Base-by-base conservation (phyloP, 1,140 invertebrate genomes). In the Bombus confusus region DNA sequence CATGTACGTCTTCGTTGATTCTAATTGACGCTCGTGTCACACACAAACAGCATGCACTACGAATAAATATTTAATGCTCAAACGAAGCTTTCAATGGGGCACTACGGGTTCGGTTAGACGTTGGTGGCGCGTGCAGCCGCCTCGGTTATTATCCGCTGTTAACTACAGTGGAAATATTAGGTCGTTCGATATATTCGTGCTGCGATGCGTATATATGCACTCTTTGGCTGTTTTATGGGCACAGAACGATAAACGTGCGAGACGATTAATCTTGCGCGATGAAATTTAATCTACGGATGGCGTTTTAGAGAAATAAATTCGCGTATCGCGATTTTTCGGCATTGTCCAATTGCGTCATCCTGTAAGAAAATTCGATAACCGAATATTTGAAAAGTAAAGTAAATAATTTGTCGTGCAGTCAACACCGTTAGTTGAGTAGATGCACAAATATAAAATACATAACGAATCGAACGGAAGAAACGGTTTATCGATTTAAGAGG, bases 41-140 rank as follows among this genome's bases (percentile, higher is more conserved):
- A 71, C n/a, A 80, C 37, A 74, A 4, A 85, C 10, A 68, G 43
- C 83, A 85, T 81, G 83, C 78, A 85, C 71, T 84, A 84, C 83
- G 66, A 34, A 72, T 39, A 57, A 34, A 78, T 28, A 69, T 83
- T 57, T 52, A 72, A 22, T 78, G 34, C 10, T 80, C 31, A 34
- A 80, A 74, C 78, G 78, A 85, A 85, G 78, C 83, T 81, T 80
- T 47, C 71, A 85, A 85, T 43, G 37, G 83, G 69, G 34, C 9
- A 59, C 69, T 85, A 81, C 71, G 31, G 78, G 69, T 79, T 66
- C 41, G 57, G 25, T 62, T 13, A 22, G 39, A n/a, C 39, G 18
- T 4, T 8, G 52, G 13, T 28, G 15, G 28, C 22, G 68, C n/a
- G 47, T 52, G 74, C 81, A 83, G 34, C 22, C 74, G 82, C 37